Evolutionary conservation across 2,888 invertebrate genomes (phyloP).

Genomic region (Syrphus vitripennis): DNA sequence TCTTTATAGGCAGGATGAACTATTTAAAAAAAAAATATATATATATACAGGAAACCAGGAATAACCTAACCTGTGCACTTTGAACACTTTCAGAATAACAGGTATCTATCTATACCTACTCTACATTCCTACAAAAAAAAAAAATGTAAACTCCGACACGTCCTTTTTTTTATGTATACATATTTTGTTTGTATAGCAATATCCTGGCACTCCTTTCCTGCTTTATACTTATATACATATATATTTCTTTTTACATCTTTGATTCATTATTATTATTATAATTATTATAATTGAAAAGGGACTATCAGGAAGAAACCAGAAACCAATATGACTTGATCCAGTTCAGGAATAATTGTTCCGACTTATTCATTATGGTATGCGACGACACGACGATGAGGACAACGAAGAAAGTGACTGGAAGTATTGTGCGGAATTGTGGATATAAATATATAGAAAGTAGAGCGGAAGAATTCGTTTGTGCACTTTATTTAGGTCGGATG

Average conservation of each 20-base stretch:
- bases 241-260: slow-evolving; percentile 24
- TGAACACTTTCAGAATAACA: slow-evolving; percentile 36
- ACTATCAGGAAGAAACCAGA: slow-evolving; percentile 32
- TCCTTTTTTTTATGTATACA: not conserved
- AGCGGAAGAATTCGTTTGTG: not conserved
- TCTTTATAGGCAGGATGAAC: slow-evolving; percentile 23
- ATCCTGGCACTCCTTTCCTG: slow-evolving; percentile 40
- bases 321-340: slow-evolving; percentile 64
- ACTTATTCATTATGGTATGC: slow-evolving; percentile 50
- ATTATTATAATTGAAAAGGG: slow-evolving; percentile 50
- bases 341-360: slow-evolving; percentile 60
- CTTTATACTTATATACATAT: not conserved
- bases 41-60: slow-evolving; percentile 35
- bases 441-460: not conserved
- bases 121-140: not conserved
- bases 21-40: slow-evolving; percentile 3
- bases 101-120: not conserved
- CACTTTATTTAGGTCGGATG: not conserved
- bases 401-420: not conserved
- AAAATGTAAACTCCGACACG: slow-evolving; percentile 41
- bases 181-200: slow-evolving; percentile 25
- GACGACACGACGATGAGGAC: not conserved
- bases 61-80: slow-evolving; percentile 66
- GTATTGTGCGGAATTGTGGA: not conserved
- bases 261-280: slow-evolving; percentile 25